Percentiles rank a stretch among this genome's conserved stretches.
phyloP scores from a whole-genome alignment of 2,113 vertebrate genomes.

The Tragelaphus strepsiceros region DNA sequence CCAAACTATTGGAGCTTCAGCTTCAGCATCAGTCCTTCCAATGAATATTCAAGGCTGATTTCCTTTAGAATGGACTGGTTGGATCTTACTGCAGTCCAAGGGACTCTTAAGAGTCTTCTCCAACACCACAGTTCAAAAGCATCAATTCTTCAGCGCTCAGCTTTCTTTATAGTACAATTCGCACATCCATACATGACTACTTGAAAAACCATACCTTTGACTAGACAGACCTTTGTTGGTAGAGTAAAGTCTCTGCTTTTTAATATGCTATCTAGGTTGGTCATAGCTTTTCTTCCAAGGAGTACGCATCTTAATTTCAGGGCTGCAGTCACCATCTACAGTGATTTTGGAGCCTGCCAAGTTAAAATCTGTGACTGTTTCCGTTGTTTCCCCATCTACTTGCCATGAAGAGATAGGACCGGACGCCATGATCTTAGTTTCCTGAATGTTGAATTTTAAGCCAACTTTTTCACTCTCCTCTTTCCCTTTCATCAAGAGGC shows the following conservation, averaged over 20 bases:
- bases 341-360: neutral
- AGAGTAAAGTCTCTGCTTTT: neutral
- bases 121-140: neutral
- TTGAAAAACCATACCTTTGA: neutral
- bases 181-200: neutral
- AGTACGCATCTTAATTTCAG: neutral
- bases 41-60: neutral
- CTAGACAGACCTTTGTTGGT: neutral
- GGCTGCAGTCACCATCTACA: neutral
- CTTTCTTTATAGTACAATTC: neutral
- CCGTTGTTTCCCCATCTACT: neutral
- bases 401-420: neutral
- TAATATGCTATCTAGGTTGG: neutral
- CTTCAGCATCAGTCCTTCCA: neutral
- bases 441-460: neutral
- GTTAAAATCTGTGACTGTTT: neutral
- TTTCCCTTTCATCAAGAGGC: neutral
- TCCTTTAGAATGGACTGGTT: neutral
- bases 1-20: neutral
- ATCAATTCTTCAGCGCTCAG: neutral
- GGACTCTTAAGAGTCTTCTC: neutral
- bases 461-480: neutral
- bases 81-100: neutral
- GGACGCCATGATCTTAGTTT: neutral
- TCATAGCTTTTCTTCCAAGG: neutral